A percentile compares a stretch with the other conserved stretches of the same genome.
Evolutionary conservation across 2,113 vertebrate genomes (phyloP).

Genomic region (Albula glossodonta): DNA sequence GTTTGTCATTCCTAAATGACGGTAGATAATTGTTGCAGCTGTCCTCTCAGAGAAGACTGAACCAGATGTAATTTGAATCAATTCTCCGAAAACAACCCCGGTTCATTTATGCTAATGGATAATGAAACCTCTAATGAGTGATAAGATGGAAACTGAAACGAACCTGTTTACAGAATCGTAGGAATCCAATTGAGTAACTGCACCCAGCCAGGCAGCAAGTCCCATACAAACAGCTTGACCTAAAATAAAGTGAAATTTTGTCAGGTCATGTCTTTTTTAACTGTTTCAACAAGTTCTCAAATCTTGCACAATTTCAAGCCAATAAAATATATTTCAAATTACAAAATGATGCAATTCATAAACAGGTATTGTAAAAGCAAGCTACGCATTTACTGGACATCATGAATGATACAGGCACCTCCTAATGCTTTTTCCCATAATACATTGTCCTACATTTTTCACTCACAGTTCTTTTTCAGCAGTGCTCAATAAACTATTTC

Average conservation of each 20-base stretch:
- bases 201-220: conserved; percentile 89
- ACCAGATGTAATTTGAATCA: not conserved
- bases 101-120: not conserved
- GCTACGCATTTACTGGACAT: not conserved
- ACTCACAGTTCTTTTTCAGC: not conserved
- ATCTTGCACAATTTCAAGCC: too few relatives aligned
- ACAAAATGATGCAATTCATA: too few relatives aligned
- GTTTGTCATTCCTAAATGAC: conserved; percentile 44
- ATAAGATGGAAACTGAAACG: conserved; percentile 40
- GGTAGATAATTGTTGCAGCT: conserved; percentile 50
- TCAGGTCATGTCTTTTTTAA: not conserved
- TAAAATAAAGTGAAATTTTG: conserved; percentile 50
- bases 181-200: conserved; percentile 93
- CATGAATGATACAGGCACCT: not conserved
- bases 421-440: not conserved
- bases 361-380: too few relatives aligned
- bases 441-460: not conserved
- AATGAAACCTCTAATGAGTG: not conserved
- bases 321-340: too few relatives aligned
- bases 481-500: not conserved
- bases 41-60: conserved; percentile 24
- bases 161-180: conserved; percentile 98
- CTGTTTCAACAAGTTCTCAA: not conserved
- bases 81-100: not conserved
- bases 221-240: conserved; percentile 88